phyloP scores from a whole-genome alignment of 2,113 vertebrate species.

The Felis catus region F.catus_Fca126_mat1.0 CM031415.1:127557001-127557500 shows the following conservation, averaged over 20 bases:
- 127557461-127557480: not conserved
- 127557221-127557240: not conserved
- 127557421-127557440: not conserved
- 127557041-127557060: not conserved
- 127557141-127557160: not conserved
- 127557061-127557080: not conserved
- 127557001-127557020: not conserved
- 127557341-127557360: not conserved
- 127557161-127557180: not conserved
- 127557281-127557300: not conserved
- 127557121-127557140: not conserved
- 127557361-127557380: not conserved
- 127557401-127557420: not conserved
- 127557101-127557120: slow-evolving; percentile 9
- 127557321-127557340: not conserved
- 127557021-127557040: not conserved
- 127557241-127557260: not conserved
- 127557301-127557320: not conserved
- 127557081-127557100: not conserved
- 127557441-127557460: not conserved
- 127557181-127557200: not conserved
- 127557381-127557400: not conserved
- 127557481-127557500: not conserved
- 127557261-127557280: not conserved
- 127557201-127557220: not conserved